Evolutionary conservation across 2,113 vertebrate species (phyloP).

Genomic region (Albula goreensis): DNA sequence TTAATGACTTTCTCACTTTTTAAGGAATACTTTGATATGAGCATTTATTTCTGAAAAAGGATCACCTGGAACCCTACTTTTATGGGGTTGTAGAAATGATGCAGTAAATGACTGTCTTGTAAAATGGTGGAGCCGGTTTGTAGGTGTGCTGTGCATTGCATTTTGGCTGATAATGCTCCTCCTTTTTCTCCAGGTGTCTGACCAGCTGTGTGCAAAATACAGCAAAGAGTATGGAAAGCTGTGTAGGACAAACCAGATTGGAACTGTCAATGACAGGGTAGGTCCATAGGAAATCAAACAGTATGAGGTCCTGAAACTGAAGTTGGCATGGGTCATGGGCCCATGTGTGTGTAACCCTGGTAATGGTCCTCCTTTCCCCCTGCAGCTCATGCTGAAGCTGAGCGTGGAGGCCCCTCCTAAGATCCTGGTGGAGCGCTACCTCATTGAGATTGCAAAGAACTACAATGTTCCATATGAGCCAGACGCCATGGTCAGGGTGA

Average conservation of each 20-base stretch:
- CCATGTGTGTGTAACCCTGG: neutral
- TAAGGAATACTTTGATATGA: too few species aligned
- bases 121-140: neutral
- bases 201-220: slow-evolving; percentile 96
- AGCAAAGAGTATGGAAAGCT: slow-evolving; percentile 98
- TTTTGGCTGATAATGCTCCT: neutral
- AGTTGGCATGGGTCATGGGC: neutral
- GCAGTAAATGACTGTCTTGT: neutral
- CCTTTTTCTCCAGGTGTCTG: slow-evolving; percentile 79
- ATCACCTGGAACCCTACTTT: neutral
- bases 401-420: slow-evolving; percentile 94
- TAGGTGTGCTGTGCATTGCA: neutral
- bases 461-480: slow-evolving; percentile 96
- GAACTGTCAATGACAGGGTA: slow-evolving; percentile 86
- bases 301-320: neutral
- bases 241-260: slow-evolving; percentile 96
- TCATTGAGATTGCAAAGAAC: slow-evolving; percentile 99
- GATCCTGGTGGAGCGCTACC: slow-evolving; percentile 94
- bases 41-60: too few species aligned
- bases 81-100: too few species aligned
- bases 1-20: too few species aligned
- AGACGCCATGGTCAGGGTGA: slow-evolving; percentile 92
- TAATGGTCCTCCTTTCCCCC: slow-evolving; percentile 33
- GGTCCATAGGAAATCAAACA: neutral
- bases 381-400: slow-evolving; percentile 93